phyloP scores from a whole-genome alignment of 37 sponge, comb jelly and placozoan species.

The Amphimedon queenslandica region DNA sequence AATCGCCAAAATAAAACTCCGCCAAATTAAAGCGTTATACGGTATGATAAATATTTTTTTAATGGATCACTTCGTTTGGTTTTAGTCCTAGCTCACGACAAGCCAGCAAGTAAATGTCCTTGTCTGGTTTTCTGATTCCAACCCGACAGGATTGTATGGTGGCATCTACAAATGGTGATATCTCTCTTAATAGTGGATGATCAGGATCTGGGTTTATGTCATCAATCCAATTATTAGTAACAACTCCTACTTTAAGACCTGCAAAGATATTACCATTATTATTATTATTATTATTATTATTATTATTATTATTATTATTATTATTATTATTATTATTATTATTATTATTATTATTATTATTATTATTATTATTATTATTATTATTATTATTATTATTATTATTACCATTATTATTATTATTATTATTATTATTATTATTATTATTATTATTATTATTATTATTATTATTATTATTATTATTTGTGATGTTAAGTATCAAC shows the following conservation, averaged over 20 bases:
- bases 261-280: not conserved
- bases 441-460: no score
- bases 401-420: no score
- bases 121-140: constrained; percentile 50
- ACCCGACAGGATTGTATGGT: constrained; percentile 40
- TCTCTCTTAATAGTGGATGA: not conserved
- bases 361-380: no score
- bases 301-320: no score
- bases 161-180: constrained; percentile 8
- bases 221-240: constrained; percentile 72
- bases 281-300: no score
- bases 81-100: constrained; percentile 32
- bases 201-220: not conserved
- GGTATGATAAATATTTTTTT: no score
- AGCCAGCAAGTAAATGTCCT: constrained; percentile 23
- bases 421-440: no score
- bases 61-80: constrained; percentile 18
- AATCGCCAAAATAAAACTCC: no score
- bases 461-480: not conserved
- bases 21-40: no score
- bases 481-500: not conserved
- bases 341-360: no score
- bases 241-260: constrained; percentile 33
- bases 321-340: no score
- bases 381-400: no score